Evolutionary conservation across 2,113 vertebrate species (phyloP).

Genomic region (Hucho hucho): DNA sequence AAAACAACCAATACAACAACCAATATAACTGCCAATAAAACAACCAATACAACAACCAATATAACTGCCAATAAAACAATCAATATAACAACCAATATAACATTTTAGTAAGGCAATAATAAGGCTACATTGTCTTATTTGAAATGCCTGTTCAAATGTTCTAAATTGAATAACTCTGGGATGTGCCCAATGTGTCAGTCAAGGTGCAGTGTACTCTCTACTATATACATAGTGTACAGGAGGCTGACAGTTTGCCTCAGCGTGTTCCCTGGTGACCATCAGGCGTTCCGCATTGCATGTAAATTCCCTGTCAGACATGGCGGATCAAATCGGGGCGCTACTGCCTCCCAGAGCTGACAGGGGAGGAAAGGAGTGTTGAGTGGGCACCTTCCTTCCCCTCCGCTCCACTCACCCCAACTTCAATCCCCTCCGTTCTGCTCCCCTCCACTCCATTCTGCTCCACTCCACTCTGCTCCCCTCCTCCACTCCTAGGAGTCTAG

Average conservation of each 20-base stretch:
- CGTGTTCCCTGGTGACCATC: not conserved
- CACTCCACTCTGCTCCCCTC: too few species aligned
- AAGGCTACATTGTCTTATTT: not conserved
- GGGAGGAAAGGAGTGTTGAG: not conserved
- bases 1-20: not conserved
- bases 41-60: too few species aligned
- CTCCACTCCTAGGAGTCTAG: too few species aligned
- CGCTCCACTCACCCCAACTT: too few species aligned
- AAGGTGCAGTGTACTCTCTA: not conserved
- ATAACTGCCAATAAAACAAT: not conserved
- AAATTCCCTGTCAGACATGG: constrained; percentile 12
- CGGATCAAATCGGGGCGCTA: not conserved
- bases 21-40: not conserved
- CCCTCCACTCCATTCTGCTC: too few species aligned
- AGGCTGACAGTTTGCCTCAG: constrained; percentile 1
- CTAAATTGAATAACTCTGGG: not conserved
- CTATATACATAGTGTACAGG: not conserved
- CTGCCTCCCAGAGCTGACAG: not conserved
- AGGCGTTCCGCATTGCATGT: constrained; percentile 13
- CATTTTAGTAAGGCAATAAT: not conserved
- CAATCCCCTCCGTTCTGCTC: too few species aligned
- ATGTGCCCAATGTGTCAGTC: not conserved
- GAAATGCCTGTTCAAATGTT: not conserved
- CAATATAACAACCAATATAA: not conserved
- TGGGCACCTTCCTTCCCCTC: too few species aligned